phyloP scores from a whole-genome alignment of 2,113 vertebrate species.

The Eleginops maclovinus region DNA sequence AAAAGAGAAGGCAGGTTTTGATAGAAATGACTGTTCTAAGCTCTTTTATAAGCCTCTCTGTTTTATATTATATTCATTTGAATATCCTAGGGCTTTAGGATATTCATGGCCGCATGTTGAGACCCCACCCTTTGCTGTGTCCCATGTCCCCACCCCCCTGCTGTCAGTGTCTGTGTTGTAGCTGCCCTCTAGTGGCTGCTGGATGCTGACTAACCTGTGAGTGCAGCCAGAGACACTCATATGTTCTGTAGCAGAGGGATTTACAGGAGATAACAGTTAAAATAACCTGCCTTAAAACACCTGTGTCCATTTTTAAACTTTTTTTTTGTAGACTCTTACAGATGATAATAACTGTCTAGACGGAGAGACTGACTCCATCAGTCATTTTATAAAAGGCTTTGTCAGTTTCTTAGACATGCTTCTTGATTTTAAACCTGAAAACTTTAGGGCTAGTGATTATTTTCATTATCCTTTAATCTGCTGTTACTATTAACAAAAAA shows the following conservation, averaged over 20 bases:
- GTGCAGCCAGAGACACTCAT: background rate
- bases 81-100: too few species aligned
- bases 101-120: background rate
- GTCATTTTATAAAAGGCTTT: too few species aligned
- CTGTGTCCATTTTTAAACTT: constrained; percentile 30
- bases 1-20: too few species aligned
- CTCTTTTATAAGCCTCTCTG: too few species aligned
- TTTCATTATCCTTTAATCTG: too few species aligned
- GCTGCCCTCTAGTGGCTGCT: constrained; percentile 76
- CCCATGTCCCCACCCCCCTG: constrained; percentile 15
- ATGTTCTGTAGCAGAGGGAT: constrained; percentile 45
- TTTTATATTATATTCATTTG: too few species aligned
- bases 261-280: constrained; percentile 80
- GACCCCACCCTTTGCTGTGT: constrained; percentile 18
- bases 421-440: background rate
- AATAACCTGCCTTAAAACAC: constrained; percentile 73
- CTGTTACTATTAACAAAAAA: too few species aligned
- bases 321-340: constrained; percentile 46
- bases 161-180: constrained; percentile 11
- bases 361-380: constrained; percentile 1
- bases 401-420: too few species aligned
- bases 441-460: background rate
- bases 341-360: constrained; percentile 55
- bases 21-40: too few species aligned
- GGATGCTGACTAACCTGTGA: constrained; percentile 10